Base-by-base conservation (phyloP, 2,113 vertebrate species). In the Cryptomyrus ogoouensis region DNA sequence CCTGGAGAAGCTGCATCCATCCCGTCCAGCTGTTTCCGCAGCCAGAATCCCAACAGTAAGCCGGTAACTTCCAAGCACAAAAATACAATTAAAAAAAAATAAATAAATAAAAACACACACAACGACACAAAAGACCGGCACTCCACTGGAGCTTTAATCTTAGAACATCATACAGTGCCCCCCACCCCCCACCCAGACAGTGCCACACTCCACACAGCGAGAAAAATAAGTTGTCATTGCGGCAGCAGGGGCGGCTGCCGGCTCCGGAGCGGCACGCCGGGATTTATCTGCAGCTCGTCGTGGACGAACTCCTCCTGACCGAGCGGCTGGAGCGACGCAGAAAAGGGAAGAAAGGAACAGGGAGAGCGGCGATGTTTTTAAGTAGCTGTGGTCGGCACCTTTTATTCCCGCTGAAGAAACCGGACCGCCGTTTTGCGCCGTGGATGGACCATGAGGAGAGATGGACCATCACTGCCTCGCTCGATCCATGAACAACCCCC, bases 181-280 rank as follows among this genome's bases (percentile, higher is more conserved):
- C 53, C 53, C 8, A 1, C 58, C 58, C 44, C 56, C 85, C 85
- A 24, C 83, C 89, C 85, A 53, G 85, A 83, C 86, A 39, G 85
- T 53, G 89, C 27, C 89, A 77, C 49, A 35, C 89, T 50, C 84
- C 39, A 46, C 89, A 74, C 89, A 74, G 89, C 19, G 9, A 50
- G 83, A 90, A 49, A 66, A 87, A 74, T 87, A 87, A 87, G 84
- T 86, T 87, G 89, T 87, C 84, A 90, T 89, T 85, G 49, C 80
- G 44, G 53, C 83, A 56, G 56, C 56, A 39, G 52, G 52, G 83
- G 77, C 24, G 13, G 52, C 89, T 6, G 52, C 47, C 6, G 66
- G n/a, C 27, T 27, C 46, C 21, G 31, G 17, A 27, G 27, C n/a
- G 5, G 15, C 47, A 47, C 24, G 27, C 47, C 88, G 21, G 24